Conservation (phyloP, 2,797 vertebrate genomes). For the Danio tinwini region DNA sequence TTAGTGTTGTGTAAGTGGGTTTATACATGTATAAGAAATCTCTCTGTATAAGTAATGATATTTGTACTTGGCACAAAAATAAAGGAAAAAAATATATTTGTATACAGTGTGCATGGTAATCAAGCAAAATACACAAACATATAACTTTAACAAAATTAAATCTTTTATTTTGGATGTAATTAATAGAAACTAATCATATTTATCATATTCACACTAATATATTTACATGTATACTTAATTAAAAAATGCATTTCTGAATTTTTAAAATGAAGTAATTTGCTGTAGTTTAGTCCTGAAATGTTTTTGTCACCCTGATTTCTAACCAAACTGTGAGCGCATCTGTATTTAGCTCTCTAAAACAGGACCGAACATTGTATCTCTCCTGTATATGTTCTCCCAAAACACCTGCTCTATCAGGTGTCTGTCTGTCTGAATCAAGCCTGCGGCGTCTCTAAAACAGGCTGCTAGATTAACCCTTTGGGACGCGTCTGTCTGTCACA, state of each 20-base stretch:
- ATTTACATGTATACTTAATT: too few relatives aligned
- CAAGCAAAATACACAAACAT: too few relatives aligned
- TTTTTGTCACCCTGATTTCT: background rate
- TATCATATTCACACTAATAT: too few relatives aligned
- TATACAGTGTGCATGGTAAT: too few relatives aligned
- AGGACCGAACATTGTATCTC: background rate
- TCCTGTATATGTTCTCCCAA: conserved; percentile 9
- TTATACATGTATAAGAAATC: too few relatives aligned
- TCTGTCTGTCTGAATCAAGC: conserved; percentile 24
- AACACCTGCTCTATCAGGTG: conserved; percentile 13
- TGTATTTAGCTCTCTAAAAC: background rate
- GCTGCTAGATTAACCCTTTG: conserved; percentile 49
- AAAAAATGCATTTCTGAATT: background rate
- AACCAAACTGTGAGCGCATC: background rate
- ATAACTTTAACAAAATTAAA: too few relatives aligned
- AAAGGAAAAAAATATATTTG: too few relatives aligned
- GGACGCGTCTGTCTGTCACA: conserved; percentile 24
- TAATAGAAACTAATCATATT: too few relatives aligned
- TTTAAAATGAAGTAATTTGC: background rate
- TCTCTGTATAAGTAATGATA: too few relatives aligned
- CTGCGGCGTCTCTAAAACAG: background rate
- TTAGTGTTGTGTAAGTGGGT: too few relatives aligned
- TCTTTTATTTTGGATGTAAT: too few relatives aligned
- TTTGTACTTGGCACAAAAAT: too few relatives aligned
- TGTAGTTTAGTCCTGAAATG: background rate